Percentiles rank a stretch among this genome's conserved stretches.
Conservation (phyloP, 2,888 invertebrate species). For the Drosophila atripex region DNA sequence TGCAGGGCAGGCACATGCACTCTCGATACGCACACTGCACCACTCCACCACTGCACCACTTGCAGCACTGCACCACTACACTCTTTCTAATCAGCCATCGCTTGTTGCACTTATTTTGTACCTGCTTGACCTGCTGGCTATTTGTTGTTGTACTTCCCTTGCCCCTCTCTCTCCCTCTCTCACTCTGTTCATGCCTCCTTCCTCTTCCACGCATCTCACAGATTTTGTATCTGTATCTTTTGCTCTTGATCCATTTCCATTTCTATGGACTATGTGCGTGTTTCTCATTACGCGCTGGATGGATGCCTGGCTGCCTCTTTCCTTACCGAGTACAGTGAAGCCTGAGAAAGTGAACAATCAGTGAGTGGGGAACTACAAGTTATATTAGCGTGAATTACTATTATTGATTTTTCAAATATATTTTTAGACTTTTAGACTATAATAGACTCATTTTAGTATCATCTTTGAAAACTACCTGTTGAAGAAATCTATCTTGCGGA, state of each 20-base stretch:
- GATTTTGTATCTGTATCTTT: slow-evolving; percentile 47
- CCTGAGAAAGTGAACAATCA: not conserved
- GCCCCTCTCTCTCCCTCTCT: not conserved
- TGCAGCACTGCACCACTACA: too few species aligned
- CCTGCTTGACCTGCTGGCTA: slow-evolving; percentile 69
- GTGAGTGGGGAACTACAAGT: too few species aligned
- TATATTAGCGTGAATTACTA: too few species aligned
- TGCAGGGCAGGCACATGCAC: slow-evolving; percentile 1
- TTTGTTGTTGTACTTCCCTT: slow-evolving; percentile 4
- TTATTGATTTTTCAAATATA: too few species aligned
- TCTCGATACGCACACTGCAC: slow-evolving; percentile 60
- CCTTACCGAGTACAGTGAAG: slow-evolving; percentile 13
- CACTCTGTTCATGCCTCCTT: slow-evolving; percentile 11
- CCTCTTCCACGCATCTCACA: not conserved
- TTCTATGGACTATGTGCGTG: slow-evolving; percentile 76
- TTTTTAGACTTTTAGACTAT: not conserved
- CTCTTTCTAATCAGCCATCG: slow-evolving; percentile 74
- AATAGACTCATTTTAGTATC: too few species aligned
- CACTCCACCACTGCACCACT: too few species aligned
- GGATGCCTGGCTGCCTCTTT: not conserved
- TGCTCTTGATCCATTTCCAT: slow-evolving; percentile 78
- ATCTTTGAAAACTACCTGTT: too few species aligned
- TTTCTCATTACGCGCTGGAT: slow-evolving; percentile 63
- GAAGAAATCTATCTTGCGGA: too few species aligned
- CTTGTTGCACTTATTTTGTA: slow-evolving; percentile 80